A percentile compares a stretch with the other conserved stretches of the same genome.
phyloP scores from a whole-genome alignment of 2,888 invertebrate genomes.

The Dicranocentrus wangi region DNA sequence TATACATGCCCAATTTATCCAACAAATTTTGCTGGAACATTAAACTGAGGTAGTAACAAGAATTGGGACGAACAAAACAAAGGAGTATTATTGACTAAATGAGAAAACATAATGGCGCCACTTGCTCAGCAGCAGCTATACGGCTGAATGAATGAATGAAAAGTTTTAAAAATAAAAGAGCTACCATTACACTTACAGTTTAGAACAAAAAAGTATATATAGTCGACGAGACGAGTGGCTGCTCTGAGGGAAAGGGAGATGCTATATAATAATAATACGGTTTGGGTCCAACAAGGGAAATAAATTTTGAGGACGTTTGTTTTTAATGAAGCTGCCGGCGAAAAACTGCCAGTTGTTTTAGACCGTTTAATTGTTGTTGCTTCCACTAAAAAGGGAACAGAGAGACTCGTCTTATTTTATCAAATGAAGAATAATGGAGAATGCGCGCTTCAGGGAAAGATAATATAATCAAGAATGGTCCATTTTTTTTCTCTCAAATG shows the following conservation, averaged over 20 bases:
- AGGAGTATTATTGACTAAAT: slow-evolving; percentile 27
- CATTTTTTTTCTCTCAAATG: too few relatives aligned
- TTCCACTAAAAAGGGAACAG: too few relatives aligned
- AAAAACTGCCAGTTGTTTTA: not conserved
- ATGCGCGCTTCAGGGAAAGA: too few relatives aligned
- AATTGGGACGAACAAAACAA: slow-evolving; percentile 43
- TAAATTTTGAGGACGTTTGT: slow-evolving; percentile 35
- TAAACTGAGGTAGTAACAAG: slow-evolving; percentile 24
- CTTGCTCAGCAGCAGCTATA: not conserved
- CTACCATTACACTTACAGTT: not conserved
- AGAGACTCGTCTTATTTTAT: too few relatives aligned
- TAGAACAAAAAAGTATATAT: not conserved
- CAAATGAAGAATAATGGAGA: too few relatives aligned
- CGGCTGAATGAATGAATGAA: slow-evolving; percentile 30
- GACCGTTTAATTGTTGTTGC: too few relatives aligned
- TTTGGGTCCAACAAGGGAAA: slow-evolving; percentile 13
- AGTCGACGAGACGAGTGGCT: too few relatives aligned
- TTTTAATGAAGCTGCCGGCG: not conserved
- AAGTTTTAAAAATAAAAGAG: slow-evolving; percentile 26
- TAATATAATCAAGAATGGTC: too few relatives aligned
- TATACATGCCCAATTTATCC: too few relatives aligned
- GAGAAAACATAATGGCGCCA: slow-evolving; percentile 12
- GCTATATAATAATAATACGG: too few relatives aligned
- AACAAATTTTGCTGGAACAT: too few relatives aligned
- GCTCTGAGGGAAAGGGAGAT: too few relatives aligned